A percentile compares a stretch with the other conserved stretches of the same genome.
Conservation (phyloP, 1,140 invertebrate species). For the Micrasema longulum region DNA sequence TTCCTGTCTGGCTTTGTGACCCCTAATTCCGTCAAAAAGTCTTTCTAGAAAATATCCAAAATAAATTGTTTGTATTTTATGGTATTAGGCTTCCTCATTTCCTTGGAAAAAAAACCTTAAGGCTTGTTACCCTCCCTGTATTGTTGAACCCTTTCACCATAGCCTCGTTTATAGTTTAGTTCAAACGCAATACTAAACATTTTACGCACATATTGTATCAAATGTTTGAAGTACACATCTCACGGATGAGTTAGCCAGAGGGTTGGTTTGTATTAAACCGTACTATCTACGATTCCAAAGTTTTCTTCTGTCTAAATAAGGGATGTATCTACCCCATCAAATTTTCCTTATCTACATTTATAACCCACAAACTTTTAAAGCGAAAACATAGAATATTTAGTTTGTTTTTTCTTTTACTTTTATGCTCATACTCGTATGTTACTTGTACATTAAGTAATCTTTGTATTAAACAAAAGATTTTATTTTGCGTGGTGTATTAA, state of each 20-base stretch:
- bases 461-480: no score
- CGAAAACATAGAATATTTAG: no score
- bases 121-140: slow-evolving; percentile 15
- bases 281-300: neutral
- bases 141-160: slow-evolving; percentile 5
- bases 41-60: slow-evolving; percentile 31
- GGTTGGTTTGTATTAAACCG: neutral
- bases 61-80: slow-evolving; percentile 37
- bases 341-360: no score
- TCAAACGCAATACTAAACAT: slow-evolving; percentile 4
- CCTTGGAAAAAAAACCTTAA: slow-evolving; percentile 19
- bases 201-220: slow-evolving; percentile 35
- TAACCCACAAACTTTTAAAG: no score
- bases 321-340: neutral
- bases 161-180: neutral
- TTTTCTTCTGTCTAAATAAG: neutral
- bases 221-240: slow-evolving; percentile 7
- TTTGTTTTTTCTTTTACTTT: no score
- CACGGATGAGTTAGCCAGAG: slow-evolving; percentile 8
- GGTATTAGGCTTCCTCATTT: neutral
- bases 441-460: no score
- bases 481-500: no score
- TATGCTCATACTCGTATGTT: no score
- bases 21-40: slow-evolving; percentile 25
- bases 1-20: slow-evolving; percentile 18